Evolutionary conservation across 2,797 vertebrate genomes (phyloP).

Genomic region (Melanotaenia maccullochi): DNA sequence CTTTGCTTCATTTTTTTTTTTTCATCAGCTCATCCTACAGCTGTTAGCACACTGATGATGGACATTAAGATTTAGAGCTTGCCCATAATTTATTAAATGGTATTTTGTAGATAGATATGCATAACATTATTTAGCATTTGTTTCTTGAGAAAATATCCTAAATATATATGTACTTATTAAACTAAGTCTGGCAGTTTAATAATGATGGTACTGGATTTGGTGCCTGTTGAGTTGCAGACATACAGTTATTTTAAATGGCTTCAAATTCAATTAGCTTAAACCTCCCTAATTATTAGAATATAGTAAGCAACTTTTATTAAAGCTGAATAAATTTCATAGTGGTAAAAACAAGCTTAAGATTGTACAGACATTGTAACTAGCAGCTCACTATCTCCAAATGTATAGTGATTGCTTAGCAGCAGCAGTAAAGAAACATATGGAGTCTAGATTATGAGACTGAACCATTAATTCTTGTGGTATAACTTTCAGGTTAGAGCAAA

Average conservation of each 20-base stretch:
- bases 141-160: not conserved
- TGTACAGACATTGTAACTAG: not conserved
- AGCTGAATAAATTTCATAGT: not conserved
- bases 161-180: not conserved
- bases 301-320: not conserved
- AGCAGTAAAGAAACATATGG: not conserved
- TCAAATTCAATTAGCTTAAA: constrained; percentile 1
- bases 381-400: not conserved
- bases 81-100: constrained; percentile 8
- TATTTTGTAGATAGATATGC: not conserved
- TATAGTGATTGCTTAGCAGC: not conserved
- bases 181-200: constrained; percentile 8
- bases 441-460: not conserved
- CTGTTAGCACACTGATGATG: constrained; percentile 23
- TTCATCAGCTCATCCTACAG: constrained; percentile 16
- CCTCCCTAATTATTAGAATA: not conserved
- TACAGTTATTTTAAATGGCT: not conserved
- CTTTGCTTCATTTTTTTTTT: not conserved
- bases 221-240: constrained; percentile 1
- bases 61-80: not conserved
- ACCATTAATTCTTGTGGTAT: not conserved
- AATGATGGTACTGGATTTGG: constrained; percentile 6
- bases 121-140: not conserved
- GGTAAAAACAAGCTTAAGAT: not conserved
- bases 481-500: not conserved